Evolutionary conservation across 1,140 invertebrate species (phyloP).

Genomic region (Drosophila willistoni): DNA sequence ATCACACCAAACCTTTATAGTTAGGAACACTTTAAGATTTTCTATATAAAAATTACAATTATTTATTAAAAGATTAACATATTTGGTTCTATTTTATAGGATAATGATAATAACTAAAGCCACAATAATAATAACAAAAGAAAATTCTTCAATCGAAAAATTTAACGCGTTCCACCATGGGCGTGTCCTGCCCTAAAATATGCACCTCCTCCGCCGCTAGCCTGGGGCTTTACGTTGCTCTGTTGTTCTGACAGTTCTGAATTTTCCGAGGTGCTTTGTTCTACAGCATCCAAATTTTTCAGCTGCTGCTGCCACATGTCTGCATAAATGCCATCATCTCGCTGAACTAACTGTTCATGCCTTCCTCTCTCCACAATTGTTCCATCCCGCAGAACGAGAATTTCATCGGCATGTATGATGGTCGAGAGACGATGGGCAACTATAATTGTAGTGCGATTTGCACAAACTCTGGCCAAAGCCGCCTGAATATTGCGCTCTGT

Average conservation of each 20-base stretch:
- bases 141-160: conserved; percentile 26
- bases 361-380: conserved; percentile 95
- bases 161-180: conserved; percentile 59
- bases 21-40: neutral
- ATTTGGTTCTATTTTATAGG: conserved; percentile 45
- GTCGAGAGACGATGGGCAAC: conserved; percentile 97
- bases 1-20: no score
- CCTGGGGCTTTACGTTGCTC: conserved; percentile 21
- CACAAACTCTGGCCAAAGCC: conserved; percentile 90
- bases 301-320: conserved; percentile 96
- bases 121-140: conserved; percentile 64
- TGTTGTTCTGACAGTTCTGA: conserved; percentile 14
- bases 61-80: conserved; percentile 41
- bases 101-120: conserved; percentile 51
- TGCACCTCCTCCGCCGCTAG: conserved; percentile 24
- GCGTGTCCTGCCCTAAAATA: conserved; percentile 63
- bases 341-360: conserved; percentile 90
- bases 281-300: conserved; percentile 84
- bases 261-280: conserved; percentile 44
- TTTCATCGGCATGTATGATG: conserved; percentile 96
- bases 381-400: conserved; percentile 94
- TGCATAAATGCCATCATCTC: conserved; percentile 88
- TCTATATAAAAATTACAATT: conserved; percentile 27
- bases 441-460: conserved; percentile 95
- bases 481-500: conserved; percentile 93